A percentile compares a stretch with the other conserved stretches of the same genome.
Evolutionary conservation across 2,888 invertebrate genomes (phyloP).

Genomic region (Brachyptera putata): DNA sequence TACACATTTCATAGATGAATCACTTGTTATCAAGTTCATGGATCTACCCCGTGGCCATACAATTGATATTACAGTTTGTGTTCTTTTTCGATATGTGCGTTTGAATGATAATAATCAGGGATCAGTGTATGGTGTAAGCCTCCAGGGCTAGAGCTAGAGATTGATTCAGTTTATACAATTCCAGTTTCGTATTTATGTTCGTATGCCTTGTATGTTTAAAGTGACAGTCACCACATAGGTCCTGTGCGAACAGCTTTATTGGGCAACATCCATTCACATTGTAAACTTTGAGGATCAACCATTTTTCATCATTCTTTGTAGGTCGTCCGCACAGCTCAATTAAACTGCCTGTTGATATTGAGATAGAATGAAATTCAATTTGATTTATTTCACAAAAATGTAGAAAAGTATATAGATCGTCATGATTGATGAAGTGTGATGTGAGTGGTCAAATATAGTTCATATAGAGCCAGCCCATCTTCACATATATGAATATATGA

Average conservation of each 20-base stretch:
- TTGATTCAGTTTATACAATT: constrained; percentile 18
- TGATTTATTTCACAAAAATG: constrained; percentile 12
- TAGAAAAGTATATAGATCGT: no score
- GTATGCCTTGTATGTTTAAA: constrained; percentile 9
- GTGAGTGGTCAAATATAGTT: no score
- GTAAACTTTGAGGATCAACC: constrained; percentile 5
- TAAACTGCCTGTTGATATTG: background rate
- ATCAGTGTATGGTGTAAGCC: constrained; percentile 13
- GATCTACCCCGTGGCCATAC: constrained; percentile 6
- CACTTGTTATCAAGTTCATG: no score
- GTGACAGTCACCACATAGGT: background rate
- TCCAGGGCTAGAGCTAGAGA: background rate
- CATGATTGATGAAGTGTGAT: no score
- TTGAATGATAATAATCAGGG: constrained; percentile 18
- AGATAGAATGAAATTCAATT: background rate
- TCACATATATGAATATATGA: no score
- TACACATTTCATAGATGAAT: no score
- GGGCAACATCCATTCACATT: constrained; percentile 11
- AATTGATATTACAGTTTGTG: constrained; percentile 17
- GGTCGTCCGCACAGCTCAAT: no score
- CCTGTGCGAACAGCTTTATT: constrained; percentile 9
- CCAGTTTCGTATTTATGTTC: constrained; percentile 15
- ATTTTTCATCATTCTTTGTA: background rate
- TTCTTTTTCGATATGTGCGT: constrained; percentile 13
- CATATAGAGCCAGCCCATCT: no score